These are phyloP conservation scores for Chelonia mydas DNA, from an alignment of 2,797 vertebrate genomes.

Conservation along the genomic window DNA sequence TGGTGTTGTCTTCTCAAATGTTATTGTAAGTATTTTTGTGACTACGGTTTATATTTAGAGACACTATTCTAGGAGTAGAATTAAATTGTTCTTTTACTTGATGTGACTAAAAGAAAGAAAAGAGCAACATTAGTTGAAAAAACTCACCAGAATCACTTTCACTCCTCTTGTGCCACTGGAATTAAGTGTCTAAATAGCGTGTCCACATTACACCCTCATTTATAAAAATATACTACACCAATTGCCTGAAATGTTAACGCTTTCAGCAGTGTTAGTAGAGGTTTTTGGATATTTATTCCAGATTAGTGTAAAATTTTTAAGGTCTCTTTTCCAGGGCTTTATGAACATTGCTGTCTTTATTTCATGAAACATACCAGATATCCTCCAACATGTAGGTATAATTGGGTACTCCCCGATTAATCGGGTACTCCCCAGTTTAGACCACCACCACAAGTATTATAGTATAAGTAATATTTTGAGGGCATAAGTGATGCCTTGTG, in stretches of 20 bases:
- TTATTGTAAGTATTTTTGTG: conserved; percentile 68
- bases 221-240: neutral
- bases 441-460: neutral
- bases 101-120: neutral
- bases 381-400: neutral
- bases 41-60: neutral
- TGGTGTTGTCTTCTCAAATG: conserved; percentile 72
- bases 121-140: neutral
- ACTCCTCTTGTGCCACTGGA: neutral
- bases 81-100: neutral
- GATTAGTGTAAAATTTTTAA: neutral
- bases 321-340: neutral
- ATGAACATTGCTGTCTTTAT: neutral
- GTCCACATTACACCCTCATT: neutral
- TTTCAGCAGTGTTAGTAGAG: neutral
- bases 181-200: neutral
- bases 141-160: neutral
- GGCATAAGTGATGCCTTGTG: rapidly evolving
- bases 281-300: neutral
- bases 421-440: neutral
- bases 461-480: rapidly evolving
- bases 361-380: neutral
- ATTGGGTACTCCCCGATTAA: neutral
- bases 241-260: neutral
- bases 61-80: neutral